Evolutionary conservation across 2,888 invertebrate genomes (phyloP), one percentile per base, ranked within the genome.

Genomic region (Eristalis pertinax): DNA sequence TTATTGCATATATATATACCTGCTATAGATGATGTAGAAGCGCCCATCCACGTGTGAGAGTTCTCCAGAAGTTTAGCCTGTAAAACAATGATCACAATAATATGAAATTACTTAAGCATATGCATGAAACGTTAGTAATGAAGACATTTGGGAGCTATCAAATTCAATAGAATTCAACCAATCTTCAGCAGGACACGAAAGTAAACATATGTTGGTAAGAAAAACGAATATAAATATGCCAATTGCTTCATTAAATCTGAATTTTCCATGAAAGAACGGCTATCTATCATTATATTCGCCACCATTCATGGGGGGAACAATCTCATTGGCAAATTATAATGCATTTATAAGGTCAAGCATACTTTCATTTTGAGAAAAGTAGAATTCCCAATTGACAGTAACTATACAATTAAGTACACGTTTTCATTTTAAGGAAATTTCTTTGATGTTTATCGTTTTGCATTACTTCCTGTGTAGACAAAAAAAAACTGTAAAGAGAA

Each of bases 21-120:
- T 95, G 97, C 96, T 94, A 97, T 96, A 91, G 97, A 96, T 87
- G 97, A 97, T 87, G 97, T 97, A 89, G 97, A 96, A 91, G 97
- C 96, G 90, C 97, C 97, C 94, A 98, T 96, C 98, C 98, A 98
- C 92, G 97, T 97, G 93, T 98, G 97, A 89, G 97, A 97, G 90
- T 96, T 97, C 93, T 98, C 98, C 94, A 98, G 94, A 94, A 98
- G 95, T 94, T 98, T 97, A 91, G 98, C 98, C 98, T 98, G 96
- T 89, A 95, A 96, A 93, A 15, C 11, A 60, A 26, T 26, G 13
- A 60, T 26, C 89, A 90, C 90, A 87, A 58, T 65, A 84, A 80
- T 79, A 73, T 22, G 13, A 60, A 24, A 67, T 50, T 65, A 70
- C 64, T 65, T 38, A 64, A 50, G 79, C 38, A 70, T 56, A 80